Conservation (phyloP, 2,888 invertebrate genomes). For the Andrena fulva region DNA sequence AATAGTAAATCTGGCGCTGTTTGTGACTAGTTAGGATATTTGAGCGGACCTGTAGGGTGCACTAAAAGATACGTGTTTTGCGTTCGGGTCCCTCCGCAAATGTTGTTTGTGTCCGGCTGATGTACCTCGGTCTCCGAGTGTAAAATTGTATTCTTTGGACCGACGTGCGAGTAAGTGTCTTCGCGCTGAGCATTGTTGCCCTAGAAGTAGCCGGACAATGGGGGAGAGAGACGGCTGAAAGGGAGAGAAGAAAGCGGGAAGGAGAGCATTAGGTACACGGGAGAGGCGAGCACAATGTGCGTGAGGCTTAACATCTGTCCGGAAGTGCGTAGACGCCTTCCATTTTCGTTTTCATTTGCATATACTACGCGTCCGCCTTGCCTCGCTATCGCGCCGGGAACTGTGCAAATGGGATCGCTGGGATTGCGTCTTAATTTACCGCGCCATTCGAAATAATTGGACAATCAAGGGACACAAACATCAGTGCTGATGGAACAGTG, state of each 20-base stretch:
- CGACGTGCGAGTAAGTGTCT: constrained; percentile 16
- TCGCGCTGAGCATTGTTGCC: constrained; percentile 6
- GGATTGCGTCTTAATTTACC: constrained; percentile 13
- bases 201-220: constrained; percentile 29
- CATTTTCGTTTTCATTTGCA: constrained; percentile 70
- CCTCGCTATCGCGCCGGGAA: constrained; percentile 13
- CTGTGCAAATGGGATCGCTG: constrained; percentile 19
- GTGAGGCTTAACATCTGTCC: constrained; percentile 77
- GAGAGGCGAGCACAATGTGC: constrained; percentile 56
- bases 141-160: constrained; percentile 1
- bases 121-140: background rate
- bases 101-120: background rate
- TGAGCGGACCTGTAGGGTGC: background rate
- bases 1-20: background rate
- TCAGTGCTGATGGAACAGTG: background rate
- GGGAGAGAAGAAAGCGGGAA: constrained; percentile 29
- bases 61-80: background rate
- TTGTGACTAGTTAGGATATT: background rate
- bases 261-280: constrained; percentile 12
- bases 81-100: background rate
- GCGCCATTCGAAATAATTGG: background rate
- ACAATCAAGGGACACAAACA: background rate
- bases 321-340: constrained; percentile 73
- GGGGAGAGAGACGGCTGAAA: constrained; percentile 22
- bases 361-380: constrained; percentile 28